Evolutionary conservation across 2,797 vertebrate genomes (phyloP), one percentile per base, ranked within the genome.

Genomic region (Pitangus sulphuratus): DNA sequence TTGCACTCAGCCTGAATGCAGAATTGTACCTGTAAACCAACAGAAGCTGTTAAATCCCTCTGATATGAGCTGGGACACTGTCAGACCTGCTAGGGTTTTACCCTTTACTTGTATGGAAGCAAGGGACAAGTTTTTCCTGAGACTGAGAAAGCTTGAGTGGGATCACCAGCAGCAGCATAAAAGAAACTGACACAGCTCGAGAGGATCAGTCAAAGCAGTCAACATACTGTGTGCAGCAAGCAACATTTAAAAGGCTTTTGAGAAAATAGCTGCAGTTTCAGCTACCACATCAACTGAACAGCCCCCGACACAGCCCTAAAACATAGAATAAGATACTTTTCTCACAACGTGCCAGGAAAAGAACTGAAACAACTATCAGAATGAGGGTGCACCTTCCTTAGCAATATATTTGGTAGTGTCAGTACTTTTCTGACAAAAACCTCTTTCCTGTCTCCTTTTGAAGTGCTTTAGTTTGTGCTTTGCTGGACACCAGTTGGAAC

Each of bases 201-300:
- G 60, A 42, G 19, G 60, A 33, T 84, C 69, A 87, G 71, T 48
- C 56, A 83, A 77, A 85, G 53, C 66, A 87, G 47, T 54, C 88
- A 91, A 48, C 30, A 47, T 56, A 60, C 60, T 51, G 56, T 11
- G 21, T 28, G 33, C 45, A 81, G 80, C 64, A 93, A 89, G 78
- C 9, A 91, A 53, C 53, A 25, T 81, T 92, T 95, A 89, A 90
- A 95, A 85, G 30, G 39, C 40, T 95, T 92, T 94, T 86, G 82
- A 89, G 79, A 87, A 96, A 95, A 93, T 78, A 90, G 35, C 61
- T 95, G 93, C 89, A 80, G 84, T 91, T 96, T 92, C 84, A 87
- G 65, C 65, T 78, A 78, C 51, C 44, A 54, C 45, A 48, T 91
- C 72, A 78, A 71, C 18, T 61, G 47, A 95, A 94, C 37, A 50